phyloP scores from a whole-genome alignment of 2,797 vertebrate species.

The Triplophysa bombifrons region DNA sequence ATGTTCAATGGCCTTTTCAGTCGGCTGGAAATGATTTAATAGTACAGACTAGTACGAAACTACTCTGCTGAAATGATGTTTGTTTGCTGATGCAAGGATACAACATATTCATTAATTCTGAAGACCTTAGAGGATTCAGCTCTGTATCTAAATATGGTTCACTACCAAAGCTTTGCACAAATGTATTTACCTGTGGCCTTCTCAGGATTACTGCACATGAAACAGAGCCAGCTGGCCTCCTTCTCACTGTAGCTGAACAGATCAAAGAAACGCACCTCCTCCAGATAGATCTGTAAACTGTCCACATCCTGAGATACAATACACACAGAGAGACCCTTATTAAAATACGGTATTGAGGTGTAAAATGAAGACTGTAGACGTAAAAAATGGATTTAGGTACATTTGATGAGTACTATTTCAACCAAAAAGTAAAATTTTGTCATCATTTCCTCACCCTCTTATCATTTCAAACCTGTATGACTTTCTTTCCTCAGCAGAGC shows the following conservation, averaged over 20 bases:
- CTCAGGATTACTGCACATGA: constrained; percentile 98
- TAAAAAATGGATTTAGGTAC: too few relatives aligned
- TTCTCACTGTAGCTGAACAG: constrained; percentile 92
- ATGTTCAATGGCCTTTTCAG: neutral
- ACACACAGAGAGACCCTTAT: neutral
- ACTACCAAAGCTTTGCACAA: neutral
- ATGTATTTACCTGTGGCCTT: constrained; percentile 83
- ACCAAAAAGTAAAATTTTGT: too few relatives aligned
- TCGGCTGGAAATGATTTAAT: neutral
- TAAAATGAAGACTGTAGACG: too few relatives aligned
- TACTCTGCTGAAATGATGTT: neutral
- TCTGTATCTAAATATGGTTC: neutral
- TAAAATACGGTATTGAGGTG: too few relatives aligned
- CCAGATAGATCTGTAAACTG: constrained; percentile 85
- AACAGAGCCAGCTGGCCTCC: constrained; percentile 88
- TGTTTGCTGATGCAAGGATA: neutral
- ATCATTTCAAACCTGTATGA: too few relatives aligned
- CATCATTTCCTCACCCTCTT: too few relatives aligned
- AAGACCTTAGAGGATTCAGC: neutral
- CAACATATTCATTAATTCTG: neutral
- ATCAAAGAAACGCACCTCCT: constrained; percentile 95
- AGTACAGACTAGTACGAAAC: neutral
- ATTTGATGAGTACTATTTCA: too few relatives aligned
- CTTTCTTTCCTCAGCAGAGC: too few relatives aligned
- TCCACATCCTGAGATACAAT: constrained; percentile 83